phyloP scores from a whole-genome alignment of 53 echinoderm and acorn worm species.

The Henricia sp. region DNA sequence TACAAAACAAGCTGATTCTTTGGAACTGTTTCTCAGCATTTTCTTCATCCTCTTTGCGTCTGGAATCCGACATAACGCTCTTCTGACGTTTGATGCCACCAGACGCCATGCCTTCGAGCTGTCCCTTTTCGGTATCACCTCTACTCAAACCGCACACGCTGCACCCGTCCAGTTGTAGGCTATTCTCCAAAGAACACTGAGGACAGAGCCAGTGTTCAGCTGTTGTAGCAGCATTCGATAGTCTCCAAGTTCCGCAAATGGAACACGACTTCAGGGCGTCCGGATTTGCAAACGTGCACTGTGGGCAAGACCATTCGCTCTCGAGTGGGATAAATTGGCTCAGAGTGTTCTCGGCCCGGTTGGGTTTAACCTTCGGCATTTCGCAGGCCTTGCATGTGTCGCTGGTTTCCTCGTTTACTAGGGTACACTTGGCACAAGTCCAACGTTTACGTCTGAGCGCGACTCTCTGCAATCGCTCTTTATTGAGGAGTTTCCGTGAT shows the following conservation, averaged over 20 bases:
- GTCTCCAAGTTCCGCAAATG: constrained; percentile 59
- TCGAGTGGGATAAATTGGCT: constrained; percentile 68
- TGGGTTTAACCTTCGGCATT: constrained; percentile 5
- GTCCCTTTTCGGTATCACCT: constrained; percentile 30
- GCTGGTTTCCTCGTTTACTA: constrained; percentile 69
- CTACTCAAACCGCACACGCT: constrained; percentile 62
- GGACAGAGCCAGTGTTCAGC: constrained; percentile 70
- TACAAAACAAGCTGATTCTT: constrained; percentile 78
- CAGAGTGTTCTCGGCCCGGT: constrained; percentile 25
- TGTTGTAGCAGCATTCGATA: not conserved
- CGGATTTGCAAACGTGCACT: constrained; percentile 86
- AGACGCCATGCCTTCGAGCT: constrained; percentile 35
- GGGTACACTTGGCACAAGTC: constrained; percentile 77
- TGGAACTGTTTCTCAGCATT: constrained; percentile 74
- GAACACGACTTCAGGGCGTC: constrained; percentile 63
- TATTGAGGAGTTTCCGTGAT: not conserved
- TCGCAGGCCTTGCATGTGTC: constrained; percentile 64
- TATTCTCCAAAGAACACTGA: constrained; percentile 65
- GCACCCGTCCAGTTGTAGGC: constrained; percentile 21
- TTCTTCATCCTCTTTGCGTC: constrained; percentile 78
- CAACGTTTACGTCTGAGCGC: constrained; percentile 78
- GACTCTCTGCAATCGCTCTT: constrained; percentile 36
- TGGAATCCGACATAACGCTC: constrained; percentile 84
- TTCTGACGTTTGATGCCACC: constrained; percentile 71
- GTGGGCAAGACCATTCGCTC: constrained; percentile 87